Base-by-base conservation (phyloP, 2,888 invertebrate genomes). In the Tetranychus piercei region DNA sequence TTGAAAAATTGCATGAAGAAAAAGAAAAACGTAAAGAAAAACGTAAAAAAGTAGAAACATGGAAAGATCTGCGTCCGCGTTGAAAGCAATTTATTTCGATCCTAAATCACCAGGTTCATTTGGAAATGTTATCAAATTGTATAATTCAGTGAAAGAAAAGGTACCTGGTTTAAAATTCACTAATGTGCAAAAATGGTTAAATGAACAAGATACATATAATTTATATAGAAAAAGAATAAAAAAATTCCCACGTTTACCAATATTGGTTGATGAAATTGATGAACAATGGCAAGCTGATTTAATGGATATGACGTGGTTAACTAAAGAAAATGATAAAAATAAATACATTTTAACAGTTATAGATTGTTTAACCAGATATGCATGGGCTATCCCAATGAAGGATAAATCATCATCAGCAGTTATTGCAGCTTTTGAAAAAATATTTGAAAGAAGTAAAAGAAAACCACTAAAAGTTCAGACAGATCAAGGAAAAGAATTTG, bases 401-500 rank as follows among this genome's bases (percentile, higher is more conserved):
- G 73, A 73, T 15, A 79, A 80, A 74, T 76, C 76, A 0, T 75
- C 75, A 7, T 11, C 20, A n/a, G 67, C 45, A 5, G 44, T 78
- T 18, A 43, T 76, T n/a, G 64, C 44, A 18, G 67, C 67, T 22
- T 22, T 67, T 8, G 11, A 11, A 18, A 22, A n/a, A 22, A 67
- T 67, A 22, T 6, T 67, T 8, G 9, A 9, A 55, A 67, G 8
- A 0, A 11, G n/a, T n/a, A 34, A 34, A 55, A 65, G 23, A 22
- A 65, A 6, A 9, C 73, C 73, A 20, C 22, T 43, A 1, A 66
- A 73, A 73, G 5, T 73, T 5, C 65, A 66, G 67, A 75, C 78
- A 3, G 79, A 79, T 74, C 73, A 78, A 74, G 78, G 77, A 23
- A 77, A 23, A 18, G 79, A 79, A 71, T 79, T 79, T 75, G 43